Conservation (phyloP, 2,888 invertebrate species). For the Iselma pallidipennis region DNA sequence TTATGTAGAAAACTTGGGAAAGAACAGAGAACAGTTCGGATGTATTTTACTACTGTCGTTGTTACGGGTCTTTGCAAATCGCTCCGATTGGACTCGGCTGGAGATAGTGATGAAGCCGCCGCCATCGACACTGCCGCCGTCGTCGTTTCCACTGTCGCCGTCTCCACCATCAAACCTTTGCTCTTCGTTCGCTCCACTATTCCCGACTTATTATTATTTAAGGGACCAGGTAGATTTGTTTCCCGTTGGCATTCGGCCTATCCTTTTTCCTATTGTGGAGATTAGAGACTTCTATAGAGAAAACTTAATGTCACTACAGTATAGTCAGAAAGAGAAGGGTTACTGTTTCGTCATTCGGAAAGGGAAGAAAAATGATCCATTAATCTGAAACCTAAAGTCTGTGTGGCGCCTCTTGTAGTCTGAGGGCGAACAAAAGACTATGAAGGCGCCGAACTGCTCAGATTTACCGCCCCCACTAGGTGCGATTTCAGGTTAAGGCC, state of each 20-base stretch:
- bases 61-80: constrained; percentile 26
- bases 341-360: constrained; percentile 53
- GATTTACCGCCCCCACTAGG: constrained; percentile 36
- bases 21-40: constrained; percentile 31
- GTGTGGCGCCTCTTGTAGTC: constrained; percentile 69
- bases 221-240: constrained; percentile 22
- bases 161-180: neutral
- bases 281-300: no score
- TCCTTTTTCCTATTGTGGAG: constrained; percentile 1
- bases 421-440: constrained; percentile 50
- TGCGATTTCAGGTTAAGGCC: constrained; percentile 37
- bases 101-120: constrained; percentile 9
- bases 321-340: constrained; percentile 42
- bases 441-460: constrained; percentile 45
- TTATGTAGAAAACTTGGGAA: constrained; percentile 45
- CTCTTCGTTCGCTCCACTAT: no score
- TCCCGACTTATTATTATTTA: constrained; percentile 23
- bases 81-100: constrained; percentile 10
- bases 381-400: constrained; percentile 80
- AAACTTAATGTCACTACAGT: no score
- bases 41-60: constrained; percentile 29
- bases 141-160: constrained; percentile 22
- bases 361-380: constrained; percentile 79
- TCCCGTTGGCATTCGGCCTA: constrained; percentile 5
- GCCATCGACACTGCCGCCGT: constrained; percentile 28